Evolutionary conservation across 2,888 invertebrate genomes (phyloP).

Genomic region (Leptura quadrifasciata): DNA sequence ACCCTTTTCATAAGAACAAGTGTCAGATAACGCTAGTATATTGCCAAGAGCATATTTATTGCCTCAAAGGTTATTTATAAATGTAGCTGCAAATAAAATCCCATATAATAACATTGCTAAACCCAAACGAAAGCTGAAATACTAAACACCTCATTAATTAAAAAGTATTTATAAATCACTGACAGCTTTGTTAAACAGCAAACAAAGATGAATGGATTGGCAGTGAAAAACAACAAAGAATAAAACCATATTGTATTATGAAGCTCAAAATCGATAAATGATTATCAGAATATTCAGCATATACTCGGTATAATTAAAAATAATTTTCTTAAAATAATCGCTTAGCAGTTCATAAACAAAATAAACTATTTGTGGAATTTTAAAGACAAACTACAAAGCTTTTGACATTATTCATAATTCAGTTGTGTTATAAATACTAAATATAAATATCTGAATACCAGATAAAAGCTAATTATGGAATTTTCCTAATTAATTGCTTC

Average conservation of each 20-base stretch:
- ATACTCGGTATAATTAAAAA: neutral
- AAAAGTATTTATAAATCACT: neutral
- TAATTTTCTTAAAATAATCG: slow-evolving; percentile 17
- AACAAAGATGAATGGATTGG: neutral
- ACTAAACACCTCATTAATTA: neutral
- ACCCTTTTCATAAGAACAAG: no score
- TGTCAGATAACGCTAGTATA: no score
- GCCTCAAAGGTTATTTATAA: neutral
- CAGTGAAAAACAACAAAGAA: neutral
- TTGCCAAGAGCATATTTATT: neutral
- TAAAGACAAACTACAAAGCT: no score
- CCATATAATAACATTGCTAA: neutral
- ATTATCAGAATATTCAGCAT: neutral
- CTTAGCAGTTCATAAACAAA: slow-evolving; percentile 18
- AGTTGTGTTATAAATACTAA: no score
- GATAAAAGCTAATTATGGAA: no score
- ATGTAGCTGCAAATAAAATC: neutral
- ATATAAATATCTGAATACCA: no score
- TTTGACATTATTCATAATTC: no score
- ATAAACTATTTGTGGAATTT: neutral
- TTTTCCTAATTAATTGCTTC: no score
- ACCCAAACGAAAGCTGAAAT: no score
- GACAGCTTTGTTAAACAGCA: neutral
- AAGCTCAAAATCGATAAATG: neutral
- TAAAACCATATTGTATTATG: neutral